Conservation (phyloP, 2,888 invertebrate species). For the Strigamia crassipes region DNA sequence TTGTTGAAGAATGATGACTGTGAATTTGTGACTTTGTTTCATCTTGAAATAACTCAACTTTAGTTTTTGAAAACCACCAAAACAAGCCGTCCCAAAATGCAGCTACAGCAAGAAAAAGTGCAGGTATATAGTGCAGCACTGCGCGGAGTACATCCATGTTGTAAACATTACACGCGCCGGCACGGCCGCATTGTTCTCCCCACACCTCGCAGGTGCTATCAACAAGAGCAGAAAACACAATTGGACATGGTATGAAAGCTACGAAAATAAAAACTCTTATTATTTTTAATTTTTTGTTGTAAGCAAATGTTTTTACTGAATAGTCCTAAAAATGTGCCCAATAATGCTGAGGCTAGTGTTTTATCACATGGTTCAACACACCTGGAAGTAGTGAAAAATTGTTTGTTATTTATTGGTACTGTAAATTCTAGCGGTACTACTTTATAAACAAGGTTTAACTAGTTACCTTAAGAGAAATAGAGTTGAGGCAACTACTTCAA, state of each 20-base stretch:
- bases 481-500: background rate
- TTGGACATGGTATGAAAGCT: background rate
- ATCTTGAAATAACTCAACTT: background rate
- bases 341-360: background rate
- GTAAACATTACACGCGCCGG: conserved; percentile 20
- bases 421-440: too few species aligned
- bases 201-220: background rate
- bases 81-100: background rate
- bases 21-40: background rate
- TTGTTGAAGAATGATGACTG: too few species aligned
- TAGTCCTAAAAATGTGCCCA: background rate
- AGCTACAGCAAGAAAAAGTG: background rate
- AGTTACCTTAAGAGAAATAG: background rate
- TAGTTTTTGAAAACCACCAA: background rate
- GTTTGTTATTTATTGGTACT: background rate
- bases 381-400: too few species aligned
- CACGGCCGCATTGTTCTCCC: too few species aligned
- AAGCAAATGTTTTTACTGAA: background rate
- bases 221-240: background rate
- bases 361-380: conserved; percentile 1
- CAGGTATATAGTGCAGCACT: background rate
- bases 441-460: too few species aligned
- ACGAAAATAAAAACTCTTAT: too few species aligned
- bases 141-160: background rate
- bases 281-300: too few species aligned